Evolutionary conservation across 64 coral and sea anemone genomes (phyloP).

Genomic region (Dendrophyllia cribrosa): DNA sequence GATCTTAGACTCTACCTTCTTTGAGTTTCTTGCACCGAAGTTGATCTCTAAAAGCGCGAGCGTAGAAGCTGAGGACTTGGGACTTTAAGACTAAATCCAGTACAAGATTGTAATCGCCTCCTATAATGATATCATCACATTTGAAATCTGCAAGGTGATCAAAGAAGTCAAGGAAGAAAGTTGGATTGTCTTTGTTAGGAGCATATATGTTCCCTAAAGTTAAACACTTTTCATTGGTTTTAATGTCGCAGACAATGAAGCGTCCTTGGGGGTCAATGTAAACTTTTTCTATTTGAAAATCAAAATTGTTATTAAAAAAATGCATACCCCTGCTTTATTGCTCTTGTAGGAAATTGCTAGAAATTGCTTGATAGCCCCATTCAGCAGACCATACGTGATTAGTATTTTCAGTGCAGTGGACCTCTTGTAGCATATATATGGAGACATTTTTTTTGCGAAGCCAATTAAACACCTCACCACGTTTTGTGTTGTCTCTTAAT

Average conservation of each 20-base stretch:
- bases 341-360: background rate
- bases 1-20: too few relatives aligned
- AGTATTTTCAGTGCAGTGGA: too few relatives aligned
- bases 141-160: constrained; percentile 3
- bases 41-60: too few relatives aligned
- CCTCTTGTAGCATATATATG: too few relatives aligned
- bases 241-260: too few relatives aligned
- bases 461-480: constrained; percentile 5
- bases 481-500: constrained; percentile 17
- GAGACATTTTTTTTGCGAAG: background rate
- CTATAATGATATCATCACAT: constrained; percentile 30
- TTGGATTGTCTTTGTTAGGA: background rate
- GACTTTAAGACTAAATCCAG: constrained; percentile 1
- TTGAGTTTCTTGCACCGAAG: too few relatives aligned
- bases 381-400: too few relatives aligned
- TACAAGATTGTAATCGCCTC: constrained; percentile 38
- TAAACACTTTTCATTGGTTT: too few relatives aligned
- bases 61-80: too few relatives aligned
- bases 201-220: too few relatives aligned
- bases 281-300: background rate
- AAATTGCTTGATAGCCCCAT: constrained; percentile 11
- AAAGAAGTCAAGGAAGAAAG: constrained; percentile 21
- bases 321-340: too few relatives aligned
- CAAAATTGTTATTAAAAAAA: background rate
- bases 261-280: constrained; percentile 10